A percentile compares a stretch with the other conserved stretches of the same genome.
Conservation (phyloP, 2,113 vertebrate species). For the Xiphophorus maculatus region DNA sequence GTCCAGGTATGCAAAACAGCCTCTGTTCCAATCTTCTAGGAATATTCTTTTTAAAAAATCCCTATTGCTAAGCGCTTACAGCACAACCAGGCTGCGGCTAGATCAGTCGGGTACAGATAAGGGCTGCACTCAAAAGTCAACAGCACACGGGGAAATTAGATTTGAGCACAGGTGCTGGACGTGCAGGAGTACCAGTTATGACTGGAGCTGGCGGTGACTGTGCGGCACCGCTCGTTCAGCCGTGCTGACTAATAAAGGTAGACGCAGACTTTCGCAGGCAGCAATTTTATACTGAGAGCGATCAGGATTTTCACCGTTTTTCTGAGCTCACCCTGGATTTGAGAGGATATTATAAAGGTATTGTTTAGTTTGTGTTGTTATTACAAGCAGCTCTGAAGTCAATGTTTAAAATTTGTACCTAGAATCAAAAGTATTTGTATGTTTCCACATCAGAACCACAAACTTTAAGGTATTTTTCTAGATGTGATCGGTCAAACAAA, state of each 20-base stretch:
- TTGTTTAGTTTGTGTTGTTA: no score
- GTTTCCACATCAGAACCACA: no score
- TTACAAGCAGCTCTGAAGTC: no score
- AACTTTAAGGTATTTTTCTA: no score
- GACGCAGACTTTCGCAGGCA: slow-evolving; percentile 4
- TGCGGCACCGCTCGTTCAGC: slow-evolving; percentile 34
- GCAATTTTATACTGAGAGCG: background rate
- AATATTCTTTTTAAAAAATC: background rate
- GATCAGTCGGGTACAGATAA: slow-evolving; percentile 48
- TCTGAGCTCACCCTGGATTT: background rate
- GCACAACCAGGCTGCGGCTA: background rate
- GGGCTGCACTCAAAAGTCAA: slow-evolving; percentile 15
- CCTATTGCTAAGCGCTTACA: background rate
- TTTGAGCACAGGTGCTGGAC: slow-evolving; percentile 46
- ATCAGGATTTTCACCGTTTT: background rate
- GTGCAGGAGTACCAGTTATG: slow-evolving; percentile 32
- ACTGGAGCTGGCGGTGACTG: slow-evolving; percentile 43
- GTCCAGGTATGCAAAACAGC: slow-evolving; percentile 48
- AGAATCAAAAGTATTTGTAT: no score
- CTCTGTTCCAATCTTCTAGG: background rate
- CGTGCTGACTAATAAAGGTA: slow-evolving; percentile 48
- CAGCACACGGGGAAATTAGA: slow-evolving; percentile 45
- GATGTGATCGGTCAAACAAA: no score
- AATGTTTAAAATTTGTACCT: no score
- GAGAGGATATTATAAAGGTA: background rate